Conservation (phyloP, 2,888 invertebrate species). For the Linnaemya tessellans region DNA sequence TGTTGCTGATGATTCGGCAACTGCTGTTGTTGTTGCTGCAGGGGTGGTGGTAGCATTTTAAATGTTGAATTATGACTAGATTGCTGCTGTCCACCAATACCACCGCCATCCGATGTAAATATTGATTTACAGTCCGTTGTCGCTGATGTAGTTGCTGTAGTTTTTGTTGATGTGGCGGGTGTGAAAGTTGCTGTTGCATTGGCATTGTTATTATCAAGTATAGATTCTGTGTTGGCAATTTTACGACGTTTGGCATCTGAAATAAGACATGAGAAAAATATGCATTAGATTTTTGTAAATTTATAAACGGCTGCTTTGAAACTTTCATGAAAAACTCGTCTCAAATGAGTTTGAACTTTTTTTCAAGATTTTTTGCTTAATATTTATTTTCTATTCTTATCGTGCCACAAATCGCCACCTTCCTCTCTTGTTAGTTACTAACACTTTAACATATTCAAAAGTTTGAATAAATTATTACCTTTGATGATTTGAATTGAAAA, state of each 20-base stretch:
- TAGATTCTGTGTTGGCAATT: constrained; percentile 69
- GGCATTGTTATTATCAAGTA: constrained; percentile 45
- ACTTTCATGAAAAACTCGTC: not conserved
- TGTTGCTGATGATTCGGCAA: constrained; percentile 71
- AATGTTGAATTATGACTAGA: constrained; percentile 74
- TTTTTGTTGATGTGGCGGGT: constrained; percentile 43
- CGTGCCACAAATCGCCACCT: constrained; percentile 30
- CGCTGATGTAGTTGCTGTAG: constrained; percentile 25
- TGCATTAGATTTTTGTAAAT: not conserved
- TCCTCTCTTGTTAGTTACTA: constrained; percentile 44
- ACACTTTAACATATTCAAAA: constrained; percentile 46
- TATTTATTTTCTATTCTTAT: not conserved
- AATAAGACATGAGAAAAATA: constrained; percentile 49
- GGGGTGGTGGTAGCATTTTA: constrained; percentile 74
- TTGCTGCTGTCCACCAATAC: constrained; percentile 61
- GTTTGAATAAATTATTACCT: constrained; percentile 61
- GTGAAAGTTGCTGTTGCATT: constrained; percentile 22
- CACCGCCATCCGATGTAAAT: constrained; percentile 44
- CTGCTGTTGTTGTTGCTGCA: constrained; percentile 62
- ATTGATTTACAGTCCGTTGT: constrained; percentile 66
- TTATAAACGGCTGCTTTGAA: not conserved
- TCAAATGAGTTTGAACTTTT: not conserved
- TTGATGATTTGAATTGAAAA: constrained; percentile 57
- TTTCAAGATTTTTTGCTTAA: not conserved
- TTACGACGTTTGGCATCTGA: constrained; percentile 77